Conservation (phyloP, 2,888 invertebrate species). For the Luperina nickerlii region DNA sequence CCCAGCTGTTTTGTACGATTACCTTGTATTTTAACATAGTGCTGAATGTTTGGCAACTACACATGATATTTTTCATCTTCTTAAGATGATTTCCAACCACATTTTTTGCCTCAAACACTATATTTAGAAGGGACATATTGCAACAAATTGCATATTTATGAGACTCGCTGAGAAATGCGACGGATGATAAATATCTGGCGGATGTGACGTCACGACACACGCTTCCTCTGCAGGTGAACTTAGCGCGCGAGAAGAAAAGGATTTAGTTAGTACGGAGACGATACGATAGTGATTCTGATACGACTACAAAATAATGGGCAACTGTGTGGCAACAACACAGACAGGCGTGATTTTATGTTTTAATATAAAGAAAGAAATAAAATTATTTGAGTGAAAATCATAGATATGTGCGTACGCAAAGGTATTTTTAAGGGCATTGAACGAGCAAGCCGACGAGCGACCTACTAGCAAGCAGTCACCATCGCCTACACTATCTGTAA, state of each 20-base stretch:
- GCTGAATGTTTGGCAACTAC: not conserved
- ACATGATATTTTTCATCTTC: not conserved
- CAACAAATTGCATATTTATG: slow-evolving; percentile 70
- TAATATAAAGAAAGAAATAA: too few relatives aligned
- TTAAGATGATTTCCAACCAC: not conserved
- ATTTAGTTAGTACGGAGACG: slow-evolving; percentile 40
- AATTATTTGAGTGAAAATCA: too few relatives aligned
- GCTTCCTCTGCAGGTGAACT: slow-evolving; percentile 61
- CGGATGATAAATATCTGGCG: slow-evolving; percentile 70
- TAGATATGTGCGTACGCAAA: too few relatives aligned
- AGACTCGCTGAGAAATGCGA: slow-evolving; percentile 60
- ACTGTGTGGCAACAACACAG: not conserved
- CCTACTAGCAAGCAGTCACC: too few relatives aligned
- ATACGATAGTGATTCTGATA: slow-evolving; percentile 19
- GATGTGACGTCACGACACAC: slow-evolving; percentile 69
- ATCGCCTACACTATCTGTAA: too few relatives aligned
- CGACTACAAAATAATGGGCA: not conserved
- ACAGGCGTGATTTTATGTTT: not conserved
- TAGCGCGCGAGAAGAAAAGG: slow-evolving; percentile 35
- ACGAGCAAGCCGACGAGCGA: too few relatives aligned
- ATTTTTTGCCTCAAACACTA: slow-evolving; percentile 42
- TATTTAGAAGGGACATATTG: slow-evolving; percentile 63
- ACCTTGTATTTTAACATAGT: not conserved
- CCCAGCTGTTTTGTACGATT: not conserved
- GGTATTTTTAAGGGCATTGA: too few relatives aligned